A percentile compares a stretch with the other conserved stretches of the same genome.
These are phyloP conservation scores for Ctenomys sociabilis DNA, from an alignment of 2,113 vertebrate species.

Conservation along the genomic window DNA sequence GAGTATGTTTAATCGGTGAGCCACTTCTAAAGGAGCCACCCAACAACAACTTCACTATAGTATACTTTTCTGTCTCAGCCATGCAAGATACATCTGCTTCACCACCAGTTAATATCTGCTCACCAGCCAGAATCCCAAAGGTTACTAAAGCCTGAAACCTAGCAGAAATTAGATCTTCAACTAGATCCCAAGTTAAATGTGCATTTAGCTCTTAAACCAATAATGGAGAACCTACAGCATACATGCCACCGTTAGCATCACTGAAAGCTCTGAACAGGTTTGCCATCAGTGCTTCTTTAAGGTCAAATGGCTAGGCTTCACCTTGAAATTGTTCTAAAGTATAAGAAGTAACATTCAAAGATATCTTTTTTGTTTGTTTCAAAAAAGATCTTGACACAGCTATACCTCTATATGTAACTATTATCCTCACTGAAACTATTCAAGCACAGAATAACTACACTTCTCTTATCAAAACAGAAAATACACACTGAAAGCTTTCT, in stretches of 20 bases:
- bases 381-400: not conserved
- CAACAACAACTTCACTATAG: not conserved
- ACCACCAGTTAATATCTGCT: not conserved
- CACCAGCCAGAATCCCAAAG: not conserved
- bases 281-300: not conserved
- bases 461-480: not conserved
- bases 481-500: not conserved
- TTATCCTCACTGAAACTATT: not conserved
- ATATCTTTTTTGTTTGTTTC: not conserved
- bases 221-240: not conserved
- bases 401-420: not conserved
- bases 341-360: not conserved
- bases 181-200: not conserved
- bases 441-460: not conserved
- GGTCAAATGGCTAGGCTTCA: not conserved
- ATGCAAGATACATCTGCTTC: not conserved
- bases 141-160: constrained; percentile 16
- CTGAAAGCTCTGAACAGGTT: no score
- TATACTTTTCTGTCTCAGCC: not conserved
- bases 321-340: not conserved
- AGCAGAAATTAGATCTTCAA: constrained; percentile 21
- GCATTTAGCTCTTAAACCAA: not conserved
- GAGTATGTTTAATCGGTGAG: not conserved
- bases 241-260: not conserved
- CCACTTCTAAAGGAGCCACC: not conserved